Evolutionary conservation across 2,797 vertebrate species (phyloP).

Genomic region (Hipposideros larvatus): DNA sequence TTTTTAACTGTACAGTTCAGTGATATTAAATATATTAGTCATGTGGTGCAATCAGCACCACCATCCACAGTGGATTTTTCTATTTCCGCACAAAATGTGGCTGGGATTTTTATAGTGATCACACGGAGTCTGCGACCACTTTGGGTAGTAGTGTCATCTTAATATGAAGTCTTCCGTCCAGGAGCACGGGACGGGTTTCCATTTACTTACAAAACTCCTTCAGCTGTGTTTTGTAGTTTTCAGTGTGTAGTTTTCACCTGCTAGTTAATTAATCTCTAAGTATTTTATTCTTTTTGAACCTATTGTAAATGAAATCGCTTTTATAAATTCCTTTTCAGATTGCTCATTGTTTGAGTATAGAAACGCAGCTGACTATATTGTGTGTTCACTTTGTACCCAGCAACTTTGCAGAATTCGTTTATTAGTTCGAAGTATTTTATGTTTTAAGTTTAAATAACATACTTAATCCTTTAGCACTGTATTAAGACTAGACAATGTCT

Average conservation of each 20-base stretch:
- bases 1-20: too few species aligned
- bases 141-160: not conserved
- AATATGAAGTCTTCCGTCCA: accelerated
- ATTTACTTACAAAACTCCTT: not conserved
- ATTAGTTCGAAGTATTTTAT: not conserved
- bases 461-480: not conserved
- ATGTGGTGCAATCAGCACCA: not conserved
- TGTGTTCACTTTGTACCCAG: not conserved
- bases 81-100: not conserved
- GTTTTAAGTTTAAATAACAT: not conserved
- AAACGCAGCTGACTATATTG: not conserved
- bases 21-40: not conserved
- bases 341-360: not conserved
- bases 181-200: not conserved
- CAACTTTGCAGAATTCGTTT: not conserved
- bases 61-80: not conserved
- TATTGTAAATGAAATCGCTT: not conserved
- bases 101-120: not conserved
- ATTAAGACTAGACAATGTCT: not conserved
- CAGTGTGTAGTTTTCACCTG: not conserved
- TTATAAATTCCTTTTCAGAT: not conserved
- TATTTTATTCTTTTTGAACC: not conserved
- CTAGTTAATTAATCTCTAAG: not conserved
- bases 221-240: not conserved
- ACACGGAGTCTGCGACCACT: accelerated